phyloP scores from a whole-genome alignment of 2,888 invertebrate species.

The Perizoma affinitatum region DNA sequence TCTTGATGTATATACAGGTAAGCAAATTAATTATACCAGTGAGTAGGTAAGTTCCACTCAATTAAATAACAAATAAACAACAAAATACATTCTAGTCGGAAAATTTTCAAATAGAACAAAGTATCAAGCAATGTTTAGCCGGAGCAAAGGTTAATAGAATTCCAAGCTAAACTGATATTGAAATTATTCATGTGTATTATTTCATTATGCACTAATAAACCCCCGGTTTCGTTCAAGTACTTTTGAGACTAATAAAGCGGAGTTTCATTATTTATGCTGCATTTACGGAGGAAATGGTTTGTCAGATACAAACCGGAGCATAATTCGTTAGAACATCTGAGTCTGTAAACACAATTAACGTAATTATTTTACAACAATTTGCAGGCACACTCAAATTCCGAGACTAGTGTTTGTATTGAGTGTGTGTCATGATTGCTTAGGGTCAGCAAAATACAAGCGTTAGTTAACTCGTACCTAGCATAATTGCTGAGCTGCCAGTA shows the following conservation, averaged over 20 bases:
- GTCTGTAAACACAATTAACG: too few relatives aligned
- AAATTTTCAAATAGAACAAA: background rate
- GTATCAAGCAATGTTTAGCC: slow-evolving; percentile 7
- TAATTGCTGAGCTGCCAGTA: too few relatives aligned
- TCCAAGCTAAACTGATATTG: slow-evolving; percentile 20
- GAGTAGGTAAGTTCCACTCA: too few relatives aligned
- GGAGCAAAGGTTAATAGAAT: slow-evolving; percentile 18
- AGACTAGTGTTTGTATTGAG: too few relatives aligned
- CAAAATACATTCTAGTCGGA: background rate
- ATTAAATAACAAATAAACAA: background rate
- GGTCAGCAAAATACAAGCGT: too few relatives aligned
- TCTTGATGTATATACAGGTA: too few relatives aligned
- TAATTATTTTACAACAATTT: too few relatives aligned
- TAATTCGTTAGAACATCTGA: too few relatives aligned
- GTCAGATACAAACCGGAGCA: too few relatives aligned
- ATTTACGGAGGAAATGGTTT: background rate
- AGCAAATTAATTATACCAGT: background rate
- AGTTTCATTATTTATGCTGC: slow-evolving; percentile 12
- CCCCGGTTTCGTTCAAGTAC: slow-evolving; percentile 32
- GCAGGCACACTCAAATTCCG: too few relatives aligned
- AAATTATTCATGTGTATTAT: slow-evolving; percentile 38
- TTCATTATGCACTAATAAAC: slow-evolving; percentile 38
- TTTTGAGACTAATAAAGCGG: slow-evolving; percentile 28
- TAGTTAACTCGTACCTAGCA: too few relatives aligned
- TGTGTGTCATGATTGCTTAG: too few relatives aligned